phyloP scores from a whole-genome alignment of 2,797 vertebrate genomes.

The Molossus molossus region DNA sequence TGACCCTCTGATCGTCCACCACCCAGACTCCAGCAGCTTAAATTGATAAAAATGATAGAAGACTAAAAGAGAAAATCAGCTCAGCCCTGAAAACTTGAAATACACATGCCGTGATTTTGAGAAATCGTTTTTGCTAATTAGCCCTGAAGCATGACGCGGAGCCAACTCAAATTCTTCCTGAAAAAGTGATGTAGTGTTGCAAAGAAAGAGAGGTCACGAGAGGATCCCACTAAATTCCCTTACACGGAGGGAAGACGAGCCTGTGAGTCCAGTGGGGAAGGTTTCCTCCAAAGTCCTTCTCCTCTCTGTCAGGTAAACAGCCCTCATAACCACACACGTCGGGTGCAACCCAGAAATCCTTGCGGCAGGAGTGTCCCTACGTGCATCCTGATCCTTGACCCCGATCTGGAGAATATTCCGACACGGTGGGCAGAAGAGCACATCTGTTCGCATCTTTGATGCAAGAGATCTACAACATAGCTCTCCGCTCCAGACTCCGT shows the following conservation, averaged over 20 bases:
- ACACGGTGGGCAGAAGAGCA: background rate
- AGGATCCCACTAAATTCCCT: no score
- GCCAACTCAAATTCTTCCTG: background rate
- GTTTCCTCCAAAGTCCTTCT: background rate
- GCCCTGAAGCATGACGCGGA: background rate
- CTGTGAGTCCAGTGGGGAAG: fast-evolving
- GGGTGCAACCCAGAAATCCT: no score
- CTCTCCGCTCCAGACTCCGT: no score
- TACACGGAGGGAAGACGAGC: no score
- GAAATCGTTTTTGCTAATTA: background rate
- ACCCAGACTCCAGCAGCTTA: background rate
- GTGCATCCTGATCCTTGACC: background rate
- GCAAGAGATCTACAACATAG: background rate
- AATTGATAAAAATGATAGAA: background rate
- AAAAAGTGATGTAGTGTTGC: background rate
- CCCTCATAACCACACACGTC: background rate
- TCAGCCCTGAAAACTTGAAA: background rate
- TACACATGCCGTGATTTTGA: no score
- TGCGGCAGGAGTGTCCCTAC: no score
- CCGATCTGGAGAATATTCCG: background rate
- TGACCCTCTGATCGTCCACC: background rate
- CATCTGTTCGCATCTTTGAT: background rate
- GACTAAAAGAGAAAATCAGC: background rate
- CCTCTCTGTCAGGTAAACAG: background rate
- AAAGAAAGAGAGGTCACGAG: fast-evolving